Conservation (phyloP, 2,797 vertebrate genomes). For the Eulemur coronatus region DNA sequence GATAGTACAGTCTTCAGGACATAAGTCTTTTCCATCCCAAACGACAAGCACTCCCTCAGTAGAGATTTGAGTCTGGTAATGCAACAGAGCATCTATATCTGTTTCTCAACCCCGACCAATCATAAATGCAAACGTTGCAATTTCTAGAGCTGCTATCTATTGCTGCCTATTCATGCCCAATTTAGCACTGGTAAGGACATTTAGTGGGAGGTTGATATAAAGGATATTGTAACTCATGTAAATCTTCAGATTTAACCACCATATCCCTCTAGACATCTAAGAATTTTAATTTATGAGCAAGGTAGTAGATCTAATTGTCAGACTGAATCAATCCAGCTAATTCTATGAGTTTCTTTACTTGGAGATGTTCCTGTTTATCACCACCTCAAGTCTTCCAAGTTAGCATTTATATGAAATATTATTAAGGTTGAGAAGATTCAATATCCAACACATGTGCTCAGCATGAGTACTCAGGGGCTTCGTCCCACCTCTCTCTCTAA, state of each 20-base stretch:
- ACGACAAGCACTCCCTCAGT: not conserved
- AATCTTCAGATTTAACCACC: not conserved
- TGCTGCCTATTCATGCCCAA: not conserved
- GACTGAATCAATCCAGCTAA: not conserved
- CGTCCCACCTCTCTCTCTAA: not conserved
- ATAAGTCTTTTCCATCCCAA: not conserved
- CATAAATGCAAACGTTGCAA: not conserved
- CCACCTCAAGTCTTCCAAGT: not conserved
- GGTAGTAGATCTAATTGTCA: not conserved
- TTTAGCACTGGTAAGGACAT: not conserved
- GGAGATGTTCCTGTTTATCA: not conserved
- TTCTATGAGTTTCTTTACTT: not conserved
- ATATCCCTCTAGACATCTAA: not conserved
- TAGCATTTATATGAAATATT: not conserved
- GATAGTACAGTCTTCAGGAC: not conserved
- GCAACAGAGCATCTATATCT: not conserved
- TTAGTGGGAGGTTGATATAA: not conserved
- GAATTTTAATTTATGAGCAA: not conserved
- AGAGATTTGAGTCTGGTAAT: not conserved
- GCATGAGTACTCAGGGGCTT: not conserved
- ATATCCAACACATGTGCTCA: not conserved
- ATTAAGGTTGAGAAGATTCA: not conserved
- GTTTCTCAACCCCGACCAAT: not conserved
- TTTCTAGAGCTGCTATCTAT: not conserved
- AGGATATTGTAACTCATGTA: not conserved